Percentiles rank a stretch among this genome's conserved stretches.
Evolutionary conservation across 2,888 invertebrate species (phyloP).

Genomic region (Marronus borbonicus): DNA sequence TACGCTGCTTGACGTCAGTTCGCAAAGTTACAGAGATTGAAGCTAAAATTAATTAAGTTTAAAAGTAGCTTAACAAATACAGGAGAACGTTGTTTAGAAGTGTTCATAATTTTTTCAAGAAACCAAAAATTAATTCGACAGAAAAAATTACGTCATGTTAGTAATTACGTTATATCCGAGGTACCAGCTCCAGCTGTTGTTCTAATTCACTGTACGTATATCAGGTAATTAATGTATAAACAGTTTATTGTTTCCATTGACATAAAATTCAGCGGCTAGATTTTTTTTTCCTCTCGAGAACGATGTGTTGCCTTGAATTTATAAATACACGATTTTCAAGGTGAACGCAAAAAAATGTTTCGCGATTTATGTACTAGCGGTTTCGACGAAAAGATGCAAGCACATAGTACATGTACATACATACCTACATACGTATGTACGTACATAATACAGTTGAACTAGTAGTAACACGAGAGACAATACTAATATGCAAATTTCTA

Average conservation of each 20-base stretch:
- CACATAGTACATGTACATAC: background rate
- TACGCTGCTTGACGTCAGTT: too few species aligned
- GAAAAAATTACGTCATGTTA: too few species aligned
- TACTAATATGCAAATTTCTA: background rate
- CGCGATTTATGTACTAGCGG: slow-evolving; percentile 7
- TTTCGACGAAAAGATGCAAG: slow-evolving; percentile 15
- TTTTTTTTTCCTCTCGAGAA: slow-evolving; percentile 18
- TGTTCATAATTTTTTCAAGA: too few species aligned
- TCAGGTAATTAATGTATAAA: slow-evolving; percentile 27
- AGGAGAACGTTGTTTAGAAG: too few species aligned
- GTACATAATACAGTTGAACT: background rate
- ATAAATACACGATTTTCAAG: slow-evolving; percentile 50
- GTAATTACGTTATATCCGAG: background rate
- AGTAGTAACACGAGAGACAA: background rate
- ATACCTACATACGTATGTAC: too few species aligned
- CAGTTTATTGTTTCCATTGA: slow-evolving; percentile 39
- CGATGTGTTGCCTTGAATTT: slow-evolving; percentile 33
- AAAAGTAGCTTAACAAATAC: too few species aligned
- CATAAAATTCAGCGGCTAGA: slow-evolving; percentile 42
- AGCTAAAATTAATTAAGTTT: too few species aligned
- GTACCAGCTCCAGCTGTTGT: background rate
- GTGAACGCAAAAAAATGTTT: slow-evolving; percentile 48
- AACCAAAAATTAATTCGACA: too few species aligned
- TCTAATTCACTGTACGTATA: slow-evolving; percentile 9
- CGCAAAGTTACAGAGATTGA: too few species aligned